Conservation (phyloP, 2,888 invertebrate species). For the Drosophila recens region DNA sequence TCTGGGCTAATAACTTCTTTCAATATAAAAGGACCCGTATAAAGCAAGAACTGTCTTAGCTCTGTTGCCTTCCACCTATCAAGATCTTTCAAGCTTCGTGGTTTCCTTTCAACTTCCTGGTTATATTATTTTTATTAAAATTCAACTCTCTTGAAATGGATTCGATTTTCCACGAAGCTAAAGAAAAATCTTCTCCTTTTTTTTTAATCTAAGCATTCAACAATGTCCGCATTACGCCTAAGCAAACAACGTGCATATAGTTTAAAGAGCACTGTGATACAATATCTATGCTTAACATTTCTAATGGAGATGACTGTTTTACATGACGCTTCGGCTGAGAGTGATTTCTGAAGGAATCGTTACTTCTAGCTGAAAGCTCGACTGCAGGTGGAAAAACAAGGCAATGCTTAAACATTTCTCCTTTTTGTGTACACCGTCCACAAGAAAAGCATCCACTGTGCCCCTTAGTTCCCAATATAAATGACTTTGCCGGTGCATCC, state of each 20-base stretch:
- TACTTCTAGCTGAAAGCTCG: background rate
- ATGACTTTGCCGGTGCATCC: too few species aligned
- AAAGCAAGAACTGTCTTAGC: background rate
- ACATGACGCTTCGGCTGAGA: background rate
- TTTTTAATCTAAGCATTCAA: conserved; percentile 1
- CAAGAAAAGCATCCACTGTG: too few species aligned
- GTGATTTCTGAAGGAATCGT: background rate
- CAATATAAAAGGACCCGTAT: background rate
- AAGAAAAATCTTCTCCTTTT: background rate
- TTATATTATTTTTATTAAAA: too few species aligned
- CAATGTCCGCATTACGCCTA: conserved; percentile 1
- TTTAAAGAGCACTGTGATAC: background rate
- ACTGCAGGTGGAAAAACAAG: background rate
- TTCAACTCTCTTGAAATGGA: background rate
- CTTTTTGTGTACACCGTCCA: too few species aligned
- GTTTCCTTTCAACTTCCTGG: too few species aligned
- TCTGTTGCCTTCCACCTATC: conserved; percentile 7
- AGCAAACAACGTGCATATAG: conserved; percentile 4
- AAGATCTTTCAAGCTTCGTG: background rate
- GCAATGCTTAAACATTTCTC: too few species aligned
- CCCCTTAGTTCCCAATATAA: too few species aligned
- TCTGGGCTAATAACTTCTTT: conserved; percentile 21
- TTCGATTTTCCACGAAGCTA: background rate
- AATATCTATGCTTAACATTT: background rate
- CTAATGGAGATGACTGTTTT: background rate